phyloP scores from a whole-genome alignment of 2,797 vertebrate genomes.

The Bradypodion ventrale region DNA sequence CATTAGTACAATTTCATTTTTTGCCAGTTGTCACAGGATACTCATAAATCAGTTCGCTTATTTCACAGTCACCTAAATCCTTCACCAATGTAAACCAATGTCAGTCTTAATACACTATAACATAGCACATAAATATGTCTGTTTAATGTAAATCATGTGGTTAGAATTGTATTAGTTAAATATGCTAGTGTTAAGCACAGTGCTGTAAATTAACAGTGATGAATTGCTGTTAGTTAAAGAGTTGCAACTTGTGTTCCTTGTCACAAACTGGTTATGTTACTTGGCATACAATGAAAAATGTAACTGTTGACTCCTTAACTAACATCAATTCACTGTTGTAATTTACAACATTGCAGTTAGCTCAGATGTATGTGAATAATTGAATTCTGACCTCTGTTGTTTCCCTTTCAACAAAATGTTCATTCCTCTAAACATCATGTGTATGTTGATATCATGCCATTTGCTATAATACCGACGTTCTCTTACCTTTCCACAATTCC shows the following conservation, averaged over 20 bases:
- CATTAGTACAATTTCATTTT: not conserved
- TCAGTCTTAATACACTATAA: too few species aligned
- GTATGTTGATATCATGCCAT: not conserved
- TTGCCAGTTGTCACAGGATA: not conserved
- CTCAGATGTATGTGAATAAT: too few species aligned
- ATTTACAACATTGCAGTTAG: too few species aligned
- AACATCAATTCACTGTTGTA: too few species aligned
- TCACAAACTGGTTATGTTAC: too few species aligned
- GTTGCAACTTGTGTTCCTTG: too few species aligned
- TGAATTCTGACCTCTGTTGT: not conserved
- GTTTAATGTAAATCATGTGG: not conserved
- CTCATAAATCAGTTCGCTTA: not conserved
- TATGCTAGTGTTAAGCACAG: too few species aligned
- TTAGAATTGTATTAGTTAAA: too few species aligned
- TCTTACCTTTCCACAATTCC: accelerated
- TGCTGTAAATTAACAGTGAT: too few species aligned
- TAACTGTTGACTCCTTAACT: too few species aligned
- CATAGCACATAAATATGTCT: not conserved
- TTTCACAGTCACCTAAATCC: not conserved
- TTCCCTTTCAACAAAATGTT: not conserved
- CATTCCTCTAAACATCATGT: not conserved
- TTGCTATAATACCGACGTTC: not conserved
- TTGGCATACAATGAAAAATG: too few species aligned
- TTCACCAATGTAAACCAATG: not conserved
- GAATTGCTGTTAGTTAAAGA: too few species aligned